A percentile compares a stretch with the other conserved stretches of the same genome.
Conservation (phyloP, 2,113 vertebrate species). For the Neolamprologus caudopunctatus region DNA sequence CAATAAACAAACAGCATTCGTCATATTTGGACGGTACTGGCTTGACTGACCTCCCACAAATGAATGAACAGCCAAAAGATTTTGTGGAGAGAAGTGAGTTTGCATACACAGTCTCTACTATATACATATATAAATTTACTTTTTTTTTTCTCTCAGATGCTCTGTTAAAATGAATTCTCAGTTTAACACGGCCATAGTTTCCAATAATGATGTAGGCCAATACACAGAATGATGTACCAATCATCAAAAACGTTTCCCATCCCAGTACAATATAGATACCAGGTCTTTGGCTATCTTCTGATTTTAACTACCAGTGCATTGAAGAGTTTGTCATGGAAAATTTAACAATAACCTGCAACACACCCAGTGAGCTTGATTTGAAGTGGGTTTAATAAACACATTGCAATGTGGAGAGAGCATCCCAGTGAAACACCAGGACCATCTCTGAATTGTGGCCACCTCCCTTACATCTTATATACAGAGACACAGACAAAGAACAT, state of each 20-base stretch:
- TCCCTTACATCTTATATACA: too few relatives aligned
- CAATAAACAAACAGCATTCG: background rate
- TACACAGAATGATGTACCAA: background rate
- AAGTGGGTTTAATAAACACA: too few relatives aligned
- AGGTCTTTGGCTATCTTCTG: background rate
- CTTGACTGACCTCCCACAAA: background rate
- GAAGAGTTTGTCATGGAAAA: background rate
- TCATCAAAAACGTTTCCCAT: accelerated
- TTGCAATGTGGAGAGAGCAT: too few relatives aligned
- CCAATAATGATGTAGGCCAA: background rate
- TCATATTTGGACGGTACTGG: background rate
- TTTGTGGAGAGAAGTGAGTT: background rate
- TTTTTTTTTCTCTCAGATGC: background rate
- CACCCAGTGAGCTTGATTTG: too few relatives aligned
- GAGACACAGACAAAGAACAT: too few relatives aligned
- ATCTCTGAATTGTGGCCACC: too few relatives aligned
- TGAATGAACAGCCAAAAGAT: background rate
- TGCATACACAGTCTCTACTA: background rate
- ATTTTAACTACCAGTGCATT: background rate
- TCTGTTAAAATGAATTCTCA: background rate
- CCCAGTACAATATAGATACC: background rate
- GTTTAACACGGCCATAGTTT: background rate
- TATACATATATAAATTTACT: background rate
- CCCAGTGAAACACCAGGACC: too few relatives aligned
- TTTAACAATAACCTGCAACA: too few relatives aligned